These are phyloP conservation scores for Trogon melanurus DNA, from an alignment of 2,113 vertebrate species.

Conservation along the genomic window DNA sequence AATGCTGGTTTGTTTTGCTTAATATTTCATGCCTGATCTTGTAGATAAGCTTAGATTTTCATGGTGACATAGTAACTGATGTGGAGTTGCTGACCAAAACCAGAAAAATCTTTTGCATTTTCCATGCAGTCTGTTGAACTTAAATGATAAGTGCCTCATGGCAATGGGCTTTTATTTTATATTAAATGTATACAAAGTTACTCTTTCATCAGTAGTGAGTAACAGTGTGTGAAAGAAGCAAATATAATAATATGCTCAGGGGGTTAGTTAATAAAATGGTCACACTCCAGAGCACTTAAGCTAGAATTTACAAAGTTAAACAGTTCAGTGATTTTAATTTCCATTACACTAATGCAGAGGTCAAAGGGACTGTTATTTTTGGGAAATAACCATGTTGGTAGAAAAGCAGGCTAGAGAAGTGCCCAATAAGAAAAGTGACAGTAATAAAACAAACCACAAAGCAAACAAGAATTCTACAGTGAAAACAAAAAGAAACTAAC, in stretches of 20 bases:
- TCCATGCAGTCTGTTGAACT: background rate
- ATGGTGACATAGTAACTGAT: background rate
- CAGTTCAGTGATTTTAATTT: conserved; percentile 5
- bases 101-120: background rate
- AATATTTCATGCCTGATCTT: background rate
- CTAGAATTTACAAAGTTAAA: conserved; percentile 23
- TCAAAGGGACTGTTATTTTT: background rate
- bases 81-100: background rate
- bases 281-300: background rate
- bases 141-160: background rate
- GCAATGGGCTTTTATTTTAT: background rate
- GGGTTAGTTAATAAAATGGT: background rate
- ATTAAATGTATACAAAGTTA: background rate
- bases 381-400: background rate
- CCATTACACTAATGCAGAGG: background rate
- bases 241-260: background rate
- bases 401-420: background rate
- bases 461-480: background rate
- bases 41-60: background rate
- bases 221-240: background rate
- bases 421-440: background rate
- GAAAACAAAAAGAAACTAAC: background rate
- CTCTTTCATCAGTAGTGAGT: background rate
- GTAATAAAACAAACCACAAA: background rate
- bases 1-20: background rate